Conservation (phyloP, 1,140 invertebrate genomes). For the Papilio helenus region DNA sequence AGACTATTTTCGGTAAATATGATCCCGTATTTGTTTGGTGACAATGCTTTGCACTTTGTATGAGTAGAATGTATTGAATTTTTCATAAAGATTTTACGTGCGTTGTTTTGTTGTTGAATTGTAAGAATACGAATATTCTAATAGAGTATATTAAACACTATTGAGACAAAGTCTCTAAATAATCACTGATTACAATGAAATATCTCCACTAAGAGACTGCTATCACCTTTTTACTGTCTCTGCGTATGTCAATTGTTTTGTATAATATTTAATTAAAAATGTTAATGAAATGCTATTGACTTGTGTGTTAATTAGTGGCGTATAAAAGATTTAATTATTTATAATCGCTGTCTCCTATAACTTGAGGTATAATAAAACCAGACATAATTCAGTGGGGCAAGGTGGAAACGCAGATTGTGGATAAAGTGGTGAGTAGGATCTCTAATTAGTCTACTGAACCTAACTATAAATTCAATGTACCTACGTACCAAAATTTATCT, state of each 20-base stretch:
- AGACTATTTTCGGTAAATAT: conserved; percentile 35
- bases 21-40: conserved; percentile 18
- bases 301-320: no score
- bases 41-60: conserved; percentile 10
- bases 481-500: conserved; percentile 21
- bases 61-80: neutral
- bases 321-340: neutral
- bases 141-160: neutral
- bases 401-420: conserved; percentile 57
- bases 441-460: conserved; percentile 56
- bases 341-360: conserved; percentile 32
- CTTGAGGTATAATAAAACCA: conserved; percentile 37
- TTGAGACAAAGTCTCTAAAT: no score
- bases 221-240: no score
- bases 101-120: neutral
- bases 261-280: no score
- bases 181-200: no score
- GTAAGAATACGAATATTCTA: no score
- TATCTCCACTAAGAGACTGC: no score
- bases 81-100: neutral
- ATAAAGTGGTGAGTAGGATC: conserved; percentile 51
- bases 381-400: conserved; percentile 47
- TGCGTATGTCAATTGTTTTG: no score
- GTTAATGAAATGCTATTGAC: no score
- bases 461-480: conserved; percentile 3